phyloP scores from a whole-genome alignment of 2,888 invertebrate species.

The Euplagia quadripunctaria region DNA sequence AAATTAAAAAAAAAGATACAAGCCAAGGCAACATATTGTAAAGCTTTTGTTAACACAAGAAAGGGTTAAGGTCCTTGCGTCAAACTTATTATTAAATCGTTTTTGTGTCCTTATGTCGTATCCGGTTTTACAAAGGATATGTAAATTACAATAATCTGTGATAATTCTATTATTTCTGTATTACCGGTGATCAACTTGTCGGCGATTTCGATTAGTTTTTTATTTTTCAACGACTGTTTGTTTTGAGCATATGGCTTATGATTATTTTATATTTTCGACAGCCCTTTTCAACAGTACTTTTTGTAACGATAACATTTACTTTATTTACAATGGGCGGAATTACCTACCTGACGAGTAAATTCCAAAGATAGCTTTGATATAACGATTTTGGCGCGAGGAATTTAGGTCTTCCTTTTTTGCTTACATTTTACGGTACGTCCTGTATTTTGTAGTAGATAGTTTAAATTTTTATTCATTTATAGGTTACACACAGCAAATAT shows the following conservation, averaged over 20 bases:
- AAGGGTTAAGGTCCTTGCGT: constrained; percentile 83
- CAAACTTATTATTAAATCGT: constrained; percentile 86
- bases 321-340: constrained; percentile 19
- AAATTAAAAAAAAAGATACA: constrained; percentile 72
- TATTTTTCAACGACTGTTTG: constrained; percentile 73
- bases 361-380: constrained; percentile 6
- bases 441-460: constrained; percentile 1
- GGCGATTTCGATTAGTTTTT: constrained; percentile 64
- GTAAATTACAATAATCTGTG: constrained; percentile 85
- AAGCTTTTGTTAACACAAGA: constrained; percentile 81
- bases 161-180: constrained; percentile 85
- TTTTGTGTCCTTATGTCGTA: constrained; percentile 85
- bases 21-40: constrained; percentile 83
- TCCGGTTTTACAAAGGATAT: constrained; percentile 84
- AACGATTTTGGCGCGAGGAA: constrained; percentile 30
- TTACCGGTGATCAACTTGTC: constrained; percentile 84
- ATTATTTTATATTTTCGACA: constrained; percentile 60
- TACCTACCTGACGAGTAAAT: neutral
- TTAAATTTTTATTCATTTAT: neutral
- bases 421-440: constrained; percentile 8
- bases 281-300: constrained; percentile 56
- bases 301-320: constrained; percentile 51
- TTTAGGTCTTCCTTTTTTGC: constrained; percentile 15
- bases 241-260: constrained; percentile 76
- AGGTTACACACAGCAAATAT: no score